These are phyloP conservation scores for Coendou prehensilis DNA, from an alignment of 2,797 vertebrate species.

Conservation along the genomic window DNA sequence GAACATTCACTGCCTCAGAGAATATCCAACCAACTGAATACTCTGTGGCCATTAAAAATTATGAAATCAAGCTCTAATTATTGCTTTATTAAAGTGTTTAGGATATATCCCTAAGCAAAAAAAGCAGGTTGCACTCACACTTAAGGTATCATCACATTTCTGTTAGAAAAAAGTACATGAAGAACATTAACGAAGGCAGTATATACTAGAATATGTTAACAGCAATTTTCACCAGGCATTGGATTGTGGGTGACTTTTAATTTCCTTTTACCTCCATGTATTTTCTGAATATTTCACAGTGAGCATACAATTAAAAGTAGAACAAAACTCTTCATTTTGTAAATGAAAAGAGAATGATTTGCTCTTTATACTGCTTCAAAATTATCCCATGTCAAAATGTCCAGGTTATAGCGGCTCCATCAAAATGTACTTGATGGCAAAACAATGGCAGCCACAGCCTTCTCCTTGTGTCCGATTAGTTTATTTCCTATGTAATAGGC, in stretches of 20 bases:
- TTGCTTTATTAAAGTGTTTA: constrained; percentile 42
- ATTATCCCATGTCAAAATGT: constrained; percentile 48
- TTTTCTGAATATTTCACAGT: constrained; percentile 57
- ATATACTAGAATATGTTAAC: neutral
- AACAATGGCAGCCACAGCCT: constrained; percentile 22
- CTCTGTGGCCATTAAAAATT: constrained; percentile 15
- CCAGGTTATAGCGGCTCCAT: constrained; percentile 24
- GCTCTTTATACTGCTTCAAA: constrained; percentile 44
- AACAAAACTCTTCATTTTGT: constrained; percentile 52
- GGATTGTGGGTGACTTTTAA: constrained; percentile 45
- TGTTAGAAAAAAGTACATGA: constrained; percentile 30
- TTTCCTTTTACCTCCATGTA: constrained; percentile 55
- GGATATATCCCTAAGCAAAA: constrained; percentile 40
- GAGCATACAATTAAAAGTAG: constrained; percentile 12
- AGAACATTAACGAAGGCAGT: neutral
- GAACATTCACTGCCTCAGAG: neutral
- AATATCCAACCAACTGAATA: neutral
- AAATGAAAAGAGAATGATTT: constrained; percentile 62
- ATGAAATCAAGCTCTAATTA: neutral
- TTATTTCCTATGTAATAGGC: neutral
- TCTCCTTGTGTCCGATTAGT: neutral
- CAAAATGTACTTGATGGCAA: constrained; percentile 54
- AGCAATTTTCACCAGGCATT: constrained; percentile 8
- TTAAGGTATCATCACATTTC: constrained; percentile 30
- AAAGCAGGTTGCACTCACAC: neutral